Evolutionary conservation across 2,113 vertebrate genomes (phyloP).

Genomic region (Plestiodon gilberti): DNA sequence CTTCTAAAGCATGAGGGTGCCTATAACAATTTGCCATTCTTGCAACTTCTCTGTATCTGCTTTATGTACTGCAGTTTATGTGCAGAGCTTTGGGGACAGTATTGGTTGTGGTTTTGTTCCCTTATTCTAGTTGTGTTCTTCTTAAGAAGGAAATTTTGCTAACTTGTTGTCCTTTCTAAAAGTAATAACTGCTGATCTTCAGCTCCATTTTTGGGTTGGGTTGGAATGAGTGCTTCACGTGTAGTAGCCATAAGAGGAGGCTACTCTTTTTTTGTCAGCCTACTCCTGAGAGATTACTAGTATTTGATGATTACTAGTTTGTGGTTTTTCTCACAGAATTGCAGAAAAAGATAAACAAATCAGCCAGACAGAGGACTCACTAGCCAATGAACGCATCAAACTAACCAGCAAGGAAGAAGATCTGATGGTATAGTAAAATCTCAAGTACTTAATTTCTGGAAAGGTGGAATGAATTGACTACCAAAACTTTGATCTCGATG

Average conservation of each 20-base stretch:
- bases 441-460: neutral
- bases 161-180: neutral
- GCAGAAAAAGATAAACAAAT: conserved; percentile 83
- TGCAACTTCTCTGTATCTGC: neutral
- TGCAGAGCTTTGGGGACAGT: neutral
- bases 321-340: conserved; percentile 69
- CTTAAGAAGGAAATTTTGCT: neutral
- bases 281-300: neutral
- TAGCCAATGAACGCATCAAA: conserved; percentile 77
- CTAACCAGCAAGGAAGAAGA: conserved; percentile 82
- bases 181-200: neutral
- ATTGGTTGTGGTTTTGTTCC: too few species aligned
- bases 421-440: conserved; percentile 76
- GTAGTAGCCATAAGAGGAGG: neutral
- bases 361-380: conserved; percentile 81
- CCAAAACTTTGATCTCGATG: neutral
- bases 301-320: too few species aligned
- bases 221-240: neutral
- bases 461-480: neutral
- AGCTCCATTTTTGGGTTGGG: too few species aligned
- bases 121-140: neutral
- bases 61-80: neutral
- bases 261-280: neutral
- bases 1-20: neutral
- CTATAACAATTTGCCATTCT: too few species aligned